Evolutionary conservation across 2,888 invertebrate genomes (phyloP), one percentile per base, ranked within the genome.

Genomic region (Eilema caniola): DNA sequence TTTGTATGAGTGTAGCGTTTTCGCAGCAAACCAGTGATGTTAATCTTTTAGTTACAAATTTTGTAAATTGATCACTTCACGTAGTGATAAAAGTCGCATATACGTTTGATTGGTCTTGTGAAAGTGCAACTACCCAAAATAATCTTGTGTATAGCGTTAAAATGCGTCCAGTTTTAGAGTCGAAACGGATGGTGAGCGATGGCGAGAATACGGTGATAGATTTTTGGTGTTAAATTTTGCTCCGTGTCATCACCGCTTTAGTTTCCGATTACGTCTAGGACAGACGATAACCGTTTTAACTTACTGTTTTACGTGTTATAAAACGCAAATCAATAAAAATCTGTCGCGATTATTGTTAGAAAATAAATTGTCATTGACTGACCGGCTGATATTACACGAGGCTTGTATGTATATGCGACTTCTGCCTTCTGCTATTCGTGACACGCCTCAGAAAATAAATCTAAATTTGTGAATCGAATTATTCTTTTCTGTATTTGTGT

Each of bases 11-110:
- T 94, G 93, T 95, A 95, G 95, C 95, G 95, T 95, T 95, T 95
- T 95, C 94, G 96, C 96, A 96, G 96, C 96, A 93, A 96, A 94
- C 95, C 95, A 96, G 96, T 95, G 96, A 96, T 96, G 96, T 93
- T 96, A 95, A 96, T 96, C 96, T 96, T 95, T 93, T 95, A 95
- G 93, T 93, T 94, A 90, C 93, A 93, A 91, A 90, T 93, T 94
- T 95, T 94, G 90, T 95, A 95, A 95, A 94, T 95, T 95, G 90
- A 92, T 92, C 92, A 93, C 93, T 90, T 92, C 88, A 88, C 87
- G 89, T 88, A 88, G 89, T 87, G 88, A 86, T 89, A 91, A 92
- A 90, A 90, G 90, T 90, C 89, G 87, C 86, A 88, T 88, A 89
- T 92, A 90, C 89, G 87, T 90, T 89, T 90, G 92, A 91, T 90